phyloP scores from a whole-genome alignment of 2,888 invertebrate species.

The Cordilura impudica region DNA sequence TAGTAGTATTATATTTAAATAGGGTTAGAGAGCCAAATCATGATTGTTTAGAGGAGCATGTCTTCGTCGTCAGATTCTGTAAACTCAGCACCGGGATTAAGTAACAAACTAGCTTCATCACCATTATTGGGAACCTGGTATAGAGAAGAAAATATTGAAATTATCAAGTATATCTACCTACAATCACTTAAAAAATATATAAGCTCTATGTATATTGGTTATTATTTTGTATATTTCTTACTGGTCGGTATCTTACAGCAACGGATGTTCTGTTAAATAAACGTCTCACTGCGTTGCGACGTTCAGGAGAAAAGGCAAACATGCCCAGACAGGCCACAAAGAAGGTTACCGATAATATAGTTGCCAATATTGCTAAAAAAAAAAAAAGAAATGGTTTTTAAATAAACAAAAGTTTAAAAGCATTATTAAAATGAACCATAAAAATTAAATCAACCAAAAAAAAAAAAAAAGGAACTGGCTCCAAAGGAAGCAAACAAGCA shows the following conservation, averaged over 20 bases:
- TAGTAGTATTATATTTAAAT: not conserved
- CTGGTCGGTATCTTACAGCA: not conserved
- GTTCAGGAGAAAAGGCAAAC: constrained; percentile 72
- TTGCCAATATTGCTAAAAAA: constrained; percentile 69
- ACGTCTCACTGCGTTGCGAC: constrained; percentile 70
- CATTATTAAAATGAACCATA: too few relatives aligned
- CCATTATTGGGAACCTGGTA: constrained; percentile 73
- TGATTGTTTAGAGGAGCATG: constrained; percentile 74
- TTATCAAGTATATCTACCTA: too few relatives aligned
- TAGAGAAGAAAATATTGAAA: constrained; percentile 7
- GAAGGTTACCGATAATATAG: constrained; percentile 70
- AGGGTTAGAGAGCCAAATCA: not conserved
- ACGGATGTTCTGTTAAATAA: constrained; percentile 71
- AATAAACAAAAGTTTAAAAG: too few relatives aligned
- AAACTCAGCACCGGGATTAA: constrained; percentile 75
- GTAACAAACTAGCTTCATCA: constrained; percentile 74
- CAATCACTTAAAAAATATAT: not conserved
- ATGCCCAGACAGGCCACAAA: constrained; percentile 71
- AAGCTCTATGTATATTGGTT: not conserved
- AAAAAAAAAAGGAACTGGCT: too few relatives aligned
- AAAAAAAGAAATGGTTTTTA: constrained; percentile 4
- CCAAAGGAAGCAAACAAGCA: too few relatives aligned
- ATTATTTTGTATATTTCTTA: not conserved
- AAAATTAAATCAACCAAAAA: too few relatives aligned
- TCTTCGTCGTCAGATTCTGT: constrained; percentile 76